Percentiles rank a stretch among this genome's conserved stretches.
Evolutionary conservation across 2,797 vertebrate species (phyloP).

Genomic region (Epinephelus coioides): DNA sequence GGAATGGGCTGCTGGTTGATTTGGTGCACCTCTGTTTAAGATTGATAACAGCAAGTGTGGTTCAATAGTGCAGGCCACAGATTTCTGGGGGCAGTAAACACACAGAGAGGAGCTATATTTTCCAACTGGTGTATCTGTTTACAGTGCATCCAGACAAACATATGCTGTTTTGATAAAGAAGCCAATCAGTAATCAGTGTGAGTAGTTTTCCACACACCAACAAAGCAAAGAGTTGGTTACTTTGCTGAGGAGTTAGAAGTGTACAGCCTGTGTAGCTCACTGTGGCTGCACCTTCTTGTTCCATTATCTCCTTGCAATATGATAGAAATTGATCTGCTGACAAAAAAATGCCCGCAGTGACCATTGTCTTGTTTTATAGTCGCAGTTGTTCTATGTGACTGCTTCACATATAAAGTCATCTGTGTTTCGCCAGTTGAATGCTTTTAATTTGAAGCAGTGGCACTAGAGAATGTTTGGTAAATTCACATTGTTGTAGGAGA

Average conservation of each 20-base stretch:
- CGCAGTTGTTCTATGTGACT: neutral
- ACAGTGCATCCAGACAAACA: neutral
- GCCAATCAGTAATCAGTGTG: neutral
- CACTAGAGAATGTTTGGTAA: neutral
- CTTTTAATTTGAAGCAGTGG: neutral
- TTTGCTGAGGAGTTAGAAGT: neutral
- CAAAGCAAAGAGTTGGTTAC: neutral
- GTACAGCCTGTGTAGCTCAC: neutral
- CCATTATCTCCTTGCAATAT: neutral
- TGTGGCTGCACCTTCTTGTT: neutral
- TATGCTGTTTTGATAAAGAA: neutral
- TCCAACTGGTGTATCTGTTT: neutral
- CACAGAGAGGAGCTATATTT: neutral
- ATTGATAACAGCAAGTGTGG: neutral
- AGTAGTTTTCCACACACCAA: no score
- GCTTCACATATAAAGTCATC: neutral
- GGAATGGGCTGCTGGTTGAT: neutral
- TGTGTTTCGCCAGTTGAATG: neutral
- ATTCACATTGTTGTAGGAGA: neutral
- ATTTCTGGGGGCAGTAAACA: neutral
- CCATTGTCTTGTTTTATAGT: neutral
- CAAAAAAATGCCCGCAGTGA: no score
- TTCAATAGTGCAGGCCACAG: neutral
- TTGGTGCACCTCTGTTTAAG: neutral
- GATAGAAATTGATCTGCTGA: neutral